Base-by-base conservation (phyloP, 2,113 vertebrate genomes). In the Saccopteryx bilineata region DNA sequence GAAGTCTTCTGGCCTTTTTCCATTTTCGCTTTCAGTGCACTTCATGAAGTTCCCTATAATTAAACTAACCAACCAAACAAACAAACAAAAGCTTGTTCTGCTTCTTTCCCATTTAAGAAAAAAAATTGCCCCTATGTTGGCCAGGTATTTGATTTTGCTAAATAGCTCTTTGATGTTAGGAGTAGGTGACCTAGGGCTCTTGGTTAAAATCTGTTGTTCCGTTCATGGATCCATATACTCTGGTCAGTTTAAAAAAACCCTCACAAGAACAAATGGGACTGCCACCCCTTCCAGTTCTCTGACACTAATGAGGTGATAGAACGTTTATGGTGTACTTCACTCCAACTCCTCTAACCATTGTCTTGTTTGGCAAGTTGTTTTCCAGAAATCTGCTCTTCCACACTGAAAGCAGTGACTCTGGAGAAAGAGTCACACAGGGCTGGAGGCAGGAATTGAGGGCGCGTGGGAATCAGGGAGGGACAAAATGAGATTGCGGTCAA, bases 321-420 rank as follows among this genome's bases (percentile, higher is more conserved):
- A 95, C 71, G 39, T 95, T 97, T 96, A 54, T 92, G 56, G 78
- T 92, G 8, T 90, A 23, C 65, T 95, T 92, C 90, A 93, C 76
- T 93, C 65, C 17, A 33, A 92, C 48, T 93, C 74, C 80, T 91
- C 48, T 86, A 92, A 78, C 66, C 68, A 17, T 86, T 95, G 61
- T 79, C 54, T 60, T 92, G 28, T 85, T 58, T 82, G 78, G 81
- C 48, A 95, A 76, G 28, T 94, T 87, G 23, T 94, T 96, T 93
- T 90, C n/a, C 50, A 94, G 81, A 87, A 92, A 76, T 84, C 31
- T 13, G 50, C 33, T 71, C 68, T 91, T 87, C 26, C 28, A 91
- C 33, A 93, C 15, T 52, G 66, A 80, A 91, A 82, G 28, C 31
- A 65, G 65, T 82, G 58, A 26, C 56, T 87, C 2, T 63, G 54